Percentiles rank a stretch among this genome's conserved stretches.
These are phyloP conservation scores for Apotomis turbidana DNA, from an alignment of 2,888 invertebrate genomes.

Conservation along the genomic window DNA sequence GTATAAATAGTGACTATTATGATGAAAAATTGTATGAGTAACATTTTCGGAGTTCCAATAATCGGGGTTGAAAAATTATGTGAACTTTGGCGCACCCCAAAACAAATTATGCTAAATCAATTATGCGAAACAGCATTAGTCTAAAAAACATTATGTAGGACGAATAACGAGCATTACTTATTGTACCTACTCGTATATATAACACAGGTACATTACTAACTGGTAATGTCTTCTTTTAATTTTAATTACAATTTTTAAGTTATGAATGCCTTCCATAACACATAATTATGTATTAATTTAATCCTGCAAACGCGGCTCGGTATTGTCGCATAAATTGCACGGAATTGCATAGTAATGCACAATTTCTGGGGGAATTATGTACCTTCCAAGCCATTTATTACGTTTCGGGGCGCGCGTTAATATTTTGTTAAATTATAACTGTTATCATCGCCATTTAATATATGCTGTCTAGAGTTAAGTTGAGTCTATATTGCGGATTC, in stretches of 20 bases:
- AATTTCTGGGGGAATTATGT: constrained; percentile 38
- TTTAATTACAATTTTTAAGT: neutral
- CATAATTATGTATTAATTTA: constrained; percentile 36
- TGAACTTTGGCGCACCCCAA: too few relatives aligned
- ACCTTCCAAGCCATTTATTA: constrained; percentile 34
- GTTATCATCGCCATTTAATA: constrained; percentile 10
- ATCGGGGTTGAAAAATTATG: too few relatives aligned
- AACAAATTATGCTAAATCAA: too few relatives aligned
- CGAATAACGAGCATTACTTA: too few relatives aligned
- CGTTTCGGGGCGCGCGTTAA: constrained; percentile 20
- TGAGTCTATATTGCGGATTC: too few relatives aligned
- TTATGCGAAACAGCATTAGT: too few relatives aligned
- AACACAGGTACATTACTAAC: neutral
- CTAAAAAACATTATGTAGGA: too few relatives aligned
- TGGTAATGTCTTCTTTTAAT: neutral
- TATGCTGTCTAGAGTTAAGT: neutral
- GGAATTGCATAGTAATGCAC: constrained; percentile 36
- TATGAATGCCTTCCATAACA: constrained; percentile 12
- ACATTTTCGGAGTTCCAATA: too few relatives aligned
- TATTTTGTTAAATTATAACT: constrained; percentile 38
- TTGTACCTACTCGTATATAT: too few relatives aligned
- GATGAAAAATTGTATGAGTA: too few relatives aligned
- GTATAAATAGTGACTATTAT: too few relatives aligned
- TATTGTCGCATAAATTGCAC: constrained; percentile 33
- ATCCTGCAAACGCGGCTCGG: constrained; percentile 8